A percentile compares a stretch with the other conserved stretches of the same genome.
Evolutionary conservation across 64 coral and sea anemone species (phyloP).

Genomic region (Platygyra sinensis): DNA sequence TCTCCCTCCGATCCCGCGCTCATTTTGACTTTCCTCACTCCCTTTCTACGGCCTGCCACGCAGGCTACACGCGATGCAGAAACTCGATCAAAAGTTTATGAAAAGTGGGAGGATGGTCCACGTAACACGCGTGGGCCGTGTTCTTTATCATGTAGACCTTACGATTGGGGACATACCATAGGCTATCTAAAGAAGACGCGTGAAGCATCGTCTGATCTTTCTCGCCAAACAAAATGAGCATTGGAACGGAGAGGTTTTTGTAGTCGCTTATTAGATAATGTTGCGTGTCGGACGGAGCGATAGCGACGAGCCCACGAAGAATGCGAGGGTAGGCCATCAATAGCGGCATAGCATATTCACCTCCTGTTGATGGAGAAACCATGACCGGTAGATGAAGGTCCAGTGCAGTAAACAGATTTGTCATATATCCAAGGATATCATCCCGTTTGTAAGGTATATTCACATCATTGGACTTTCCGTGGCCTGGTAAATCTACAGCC

Average conservation of each 20-base stretch:
- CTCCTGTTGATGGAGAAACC: slow-evolving; percentile 64
- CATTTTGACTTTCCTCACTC: too few relatives aligned
- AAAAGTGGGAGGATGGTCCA: slow-evolving; percentile 71
- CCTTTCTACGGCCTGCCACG: too few relatives aligned
- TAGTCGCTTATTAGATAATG: slow-evolving; percentile 62
- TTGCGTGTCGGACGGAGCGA: slow-evolving; percentile 70
- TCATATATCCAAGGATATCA: slow-evolving; percentile 76
- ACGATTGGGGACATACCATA: slow-evolving; percentile 57
- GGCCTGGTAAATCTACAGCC: slow-evolving; percentile 80
- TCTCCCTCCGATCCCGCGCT: too few relatives aligned
- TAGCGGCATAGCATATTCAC: slow-evolving; percentile 75
- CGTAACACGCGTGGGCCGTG: slow-evolving; percentile 72
- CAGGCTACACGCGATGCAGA: slow-evolving; percentile 35
- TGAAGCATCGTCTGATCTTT: slow-evolving; percentile 69
- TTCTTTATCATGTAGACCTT: slow-evolving; percentile 83
- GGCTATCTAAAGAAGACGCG: slow-evolving; percentile 73
- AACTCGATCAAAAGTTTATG: slow-evolving; percentile 72
- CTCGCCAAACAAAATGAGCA: slow-evolving; percentile 72
- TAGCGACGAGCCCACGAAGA: slow-evolving; percentile 70
- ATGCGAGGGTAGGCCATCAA: slow-evolving; percentile 59
- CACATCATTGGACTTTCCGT: slow-evolving; percentile 64
- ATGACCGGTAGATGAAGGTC: slow-evolving; percentile 37
- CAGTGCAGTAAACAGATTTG: slow-evolving; percentile 35
- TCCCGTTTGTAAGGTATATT: slow-evolving; percentile 69
- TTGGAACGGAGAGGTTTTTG: slow-evolving; percentile 50